phyloP scores from a whole-genome alignment of 2,888 invertebrate species.

The Aelia acuminata region DNA sequence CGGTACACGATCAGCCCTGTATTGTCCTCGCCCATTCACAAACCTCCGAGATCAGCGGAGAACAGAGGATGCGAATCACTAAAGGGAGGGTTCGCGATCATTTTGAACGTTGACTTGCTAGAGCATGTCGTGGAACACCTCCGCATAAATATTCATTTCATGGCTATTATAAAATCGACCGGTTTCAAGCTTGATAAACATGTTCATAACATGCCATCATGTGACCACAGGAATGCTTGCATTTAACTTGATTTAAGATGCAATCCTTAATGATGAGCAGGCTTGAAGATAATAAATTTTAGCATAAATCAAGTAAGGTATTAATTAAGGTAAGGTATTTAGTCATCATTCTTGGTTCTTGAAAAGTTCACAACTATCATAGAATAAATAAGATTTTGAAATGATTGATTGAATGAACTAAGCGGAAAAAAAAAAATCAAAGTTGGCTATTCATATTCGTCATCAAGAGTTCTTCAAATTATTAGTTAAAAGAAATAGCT shows the following conservation, averaged over 20 bases:
- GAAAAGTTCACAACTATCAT: too few species aligned
- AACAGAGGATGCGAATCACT: neutral
- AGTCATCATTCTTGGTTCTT: neutral
- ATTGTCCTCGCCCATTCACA: neutral
- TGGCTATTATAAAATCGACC: constrained; percentile 5
- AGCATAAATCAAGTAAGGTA: too few species aligned
- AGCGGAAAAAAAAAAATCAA: too few species aligned
- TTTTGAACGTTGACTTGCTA: neutral
- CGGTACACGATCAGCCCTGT: neutral
- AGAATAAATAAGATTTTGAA: too few species aligned
- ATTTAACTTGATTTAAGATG: neutral
- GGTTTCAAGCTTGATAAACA: constrained; percentile 17
- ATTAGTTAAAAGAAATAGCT: too few species aligned
- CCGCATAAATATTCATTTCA: neutral
- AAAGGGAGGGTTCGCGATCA: neutral
- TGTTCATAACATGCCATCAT: neutral
- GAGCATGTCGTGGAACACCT: neutral
- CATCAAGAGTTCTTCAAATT: too few species aligned
- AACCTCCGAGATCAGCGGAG: neutral
- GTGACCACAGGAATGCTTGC: neutral
- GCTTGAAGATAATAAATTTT: neutral
- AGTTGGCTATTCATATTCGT: too few species aligned
- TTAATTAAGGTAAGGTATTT: too few species aligned
- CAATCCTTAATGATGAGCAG: neutral
- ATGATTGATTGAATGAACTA: too few species aligned